Evolutionary conservation across 1,140 invertebrate genomes (phyloP).

Genomic region (Onthophagus taurus): DNA sequence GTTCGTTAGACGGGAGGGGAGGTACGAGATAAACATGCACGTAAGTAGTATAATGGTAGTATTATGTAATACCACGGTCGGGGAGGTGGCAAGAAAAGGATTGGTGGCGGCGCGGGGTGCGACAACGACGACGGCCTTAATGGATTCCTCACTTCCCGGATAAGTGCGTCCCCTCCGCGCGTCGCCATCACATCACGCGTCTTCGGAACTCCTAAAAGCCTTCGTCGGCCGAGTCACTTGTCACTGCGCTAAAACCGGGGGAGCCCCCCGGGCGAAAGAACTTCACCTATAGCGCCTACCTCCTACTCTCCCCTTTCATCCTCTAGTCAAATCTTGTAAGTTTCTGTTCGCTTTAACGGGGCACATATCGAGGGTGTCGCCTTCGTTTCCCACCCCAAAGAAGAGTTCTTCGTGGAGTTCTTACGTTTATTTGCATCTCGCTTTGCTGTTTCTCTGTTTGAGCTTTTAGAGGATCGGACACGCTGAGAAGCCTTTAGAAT

Average conservation of each 20-base stretch:
- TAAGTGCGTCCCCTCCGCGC: constrained; percentile 19
- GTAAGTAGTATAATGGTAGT: constrained; percentile 13
- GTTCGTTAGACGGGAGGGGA: no score
- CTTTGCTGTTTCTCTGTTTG: no score
- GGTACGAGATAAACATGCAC: no score
- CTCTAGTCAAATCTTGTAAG: constrained; percentile 38
- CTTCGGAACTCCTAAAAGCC: constrained; percentile 20
- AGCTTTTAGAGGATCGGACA: no score
- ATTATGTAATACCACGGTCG: constrained; percentile 20
- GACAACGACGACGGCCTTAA: constrained; percentile 18
- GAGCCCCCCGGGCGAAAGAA: constrained; percentile 22
- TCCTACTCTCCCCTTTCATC: constrained; percentile 13
- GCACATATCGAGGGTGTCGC: no score
- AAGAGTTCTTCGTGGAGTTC: no score
- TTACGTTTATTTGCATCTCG: no score
- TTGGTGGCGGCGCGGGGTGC: constrained; percentile 11
- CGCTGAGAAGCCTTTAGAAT: no score
- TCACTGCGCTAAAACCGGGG: constrained; percentile 21
- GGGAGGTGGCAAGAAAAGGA: constrained; percentile 19
- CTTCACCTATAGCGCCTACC: no score
- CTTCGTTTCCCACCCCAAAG: no score
- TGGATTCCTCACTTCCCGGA: constrained; percentile 23
- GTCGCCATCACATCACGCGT: constrained; percentile 19
- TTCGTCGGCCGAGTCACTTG: constrained; percentile 15
- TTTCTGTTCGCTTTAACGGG: constrained; percentile 28